Evolutionary conservation across 2,797 vertebrate genomes (phyloP).

Genomic region (Pseudomugil tenellus): DNA sequence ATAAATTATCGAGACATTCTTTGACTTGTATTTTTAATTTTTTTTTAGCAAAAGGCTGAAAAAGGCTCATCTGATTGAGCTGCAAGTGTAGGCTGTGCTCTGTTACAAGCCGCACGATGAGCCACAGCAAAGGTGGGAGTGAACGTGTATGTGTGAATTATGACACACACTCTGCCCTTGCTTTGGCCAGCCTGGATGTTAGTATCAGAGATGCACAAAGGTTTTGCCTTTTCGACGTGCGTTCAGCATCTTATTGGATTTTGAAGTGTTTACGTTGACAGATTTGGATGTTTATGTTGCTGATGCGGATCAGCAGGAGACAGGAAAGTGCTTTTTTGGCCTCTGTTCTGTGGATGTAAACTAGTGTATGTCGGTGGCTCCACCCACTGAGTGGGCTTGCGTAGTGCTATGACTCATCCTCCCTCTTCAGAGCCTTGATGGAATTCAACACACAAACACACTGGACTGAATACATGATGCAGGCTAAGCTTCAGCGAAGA

Average conservation of each 20-base stretch:
- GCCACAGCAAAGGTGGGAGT: conserved; percentile 76
- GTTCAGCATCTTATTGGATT: background rate
- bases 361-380: conserved; percentile 74
- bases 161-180: conserved; percentile 63
- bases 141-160: conserved; percentile 74
- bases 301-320: conserved; percentile 3
- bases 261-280: background rate
- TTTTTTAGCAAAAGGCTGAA: conserved; percentile 66
- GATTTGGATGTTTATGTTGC: conserved; percentile 19
- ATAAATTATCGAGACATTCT: conserved; percentile 16
- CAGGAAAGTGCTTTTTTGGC: conserved; percentile 52
- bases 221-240: conserved; percentile 26
- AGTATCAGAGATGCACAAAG: conserved; percentile 28
- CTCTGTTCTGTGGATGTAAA: conserved; percentile 62
- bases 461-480: conserved; percentile 69
- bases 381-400: conserved; percentile 81
- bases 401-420: conserved; percentile 81
- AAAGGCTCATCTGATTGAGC: conserved; percentile 56
- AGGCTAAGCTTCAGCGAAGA: conserved; percentile 41
- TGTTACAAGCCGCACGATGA: conserved; percentile 66
- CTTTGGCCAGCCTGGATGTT: conserved; percentile 42
- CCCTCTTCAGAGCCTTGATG: conserved; percentile 78
- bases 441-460: conserved; percentile 79
- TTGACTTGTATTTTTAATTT: background rate
- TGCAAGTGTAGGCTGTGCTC: conserved; percentile 70